phyloP scores from a whole-genome alignment of 2,113 vertebrate genomes.

The Callospermophilus lateralis region DNA sequence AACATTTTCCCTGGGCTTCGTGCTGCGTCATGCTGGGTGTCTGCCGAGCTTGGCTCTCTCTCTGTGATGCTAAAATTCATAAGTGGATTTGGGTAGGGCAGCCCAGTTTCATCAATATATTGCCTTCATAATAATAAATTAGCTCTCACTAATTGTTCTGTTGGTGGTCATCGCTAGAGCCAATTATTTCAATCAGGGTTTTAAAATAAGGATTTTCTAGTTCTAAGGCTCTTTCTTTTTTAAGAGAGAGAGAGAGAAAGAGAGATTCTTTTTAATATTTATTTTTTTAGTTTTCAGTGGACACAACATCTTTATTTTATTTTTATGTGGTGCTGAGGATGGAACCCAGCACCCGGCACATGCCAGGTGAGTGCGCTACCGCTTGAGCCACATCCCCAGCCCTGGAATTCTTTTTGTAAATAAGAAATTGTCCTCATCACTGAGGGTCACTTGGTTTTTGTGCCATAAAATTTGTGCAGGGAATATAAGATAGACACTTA shows the following conservation, averaged over 20 bases:
- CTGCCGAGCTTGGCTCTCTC: not conserved
- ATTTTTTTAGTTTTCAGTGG: too few relatives aligned
- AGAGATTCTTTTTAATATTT: too few relatives aligned
- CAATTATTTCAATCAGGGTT: not conserved
- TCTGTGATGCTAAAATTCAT: not conserved
- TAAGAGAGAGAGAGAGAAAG: not conserved
- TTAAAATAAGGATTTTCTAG: not conserved
- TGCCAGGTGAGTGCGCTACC: too few relatives aligned
- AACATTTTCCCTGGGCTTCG: not conserved
- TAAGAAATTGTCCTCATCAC: not conserved
- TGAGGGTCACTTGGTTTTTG: not conserved
- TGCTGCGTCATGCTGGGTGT: fast-evolving
- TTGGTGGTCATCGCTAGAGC: not conserved
- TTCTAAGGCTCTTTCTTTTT: not conserved
- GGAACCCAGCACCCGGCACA: too few relatives aligned
- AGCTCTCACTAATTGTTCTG: not conserved
- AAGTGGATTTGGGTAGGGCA: not conserved
- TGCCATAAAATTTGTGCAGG: not conserved
- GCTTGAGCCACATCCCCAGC: too few relatives aligned
- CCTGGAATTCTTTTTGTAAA: not conserved
- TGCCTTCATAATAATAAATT: not conserved
- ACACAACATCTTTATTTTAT: too few relatives aligned
- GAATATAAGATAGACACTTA: not conserved
- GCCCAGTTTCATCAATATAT: not conserved
- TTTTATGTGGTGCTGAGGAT: too few relatives aligned